Evolutionary conservation across 2,797 vertebrate genomes (phyloP).

Genomic region (Ciconia nigra): DNA sequence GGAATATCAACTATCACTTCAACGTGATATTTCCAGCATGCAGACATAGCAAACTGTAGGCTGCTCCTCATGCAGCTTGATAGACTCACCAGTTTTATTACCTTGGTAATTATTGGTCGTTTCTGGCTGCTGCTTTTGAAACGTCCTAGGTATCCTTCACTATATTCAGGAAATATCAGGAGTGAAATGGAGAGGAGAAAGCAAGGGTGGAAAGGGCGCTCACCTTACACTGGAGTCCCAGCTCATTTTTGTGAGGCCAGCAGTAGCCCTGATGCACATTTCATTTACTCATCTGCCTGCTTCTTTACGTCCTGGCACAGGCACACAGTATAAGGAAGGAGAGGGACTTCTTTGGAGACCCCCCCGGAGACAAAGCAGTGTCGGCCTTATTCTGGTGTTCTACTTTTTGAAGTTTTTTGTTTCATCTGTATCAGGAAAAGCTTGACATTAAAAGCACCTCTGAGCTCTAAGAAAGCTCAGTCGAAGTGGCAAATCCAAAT

Average conservation of each 20-base stretch:
- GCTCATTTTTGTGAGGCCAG: background rate
- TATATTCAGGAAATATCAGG: background rate
- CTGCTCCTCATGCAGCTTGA: background rate
- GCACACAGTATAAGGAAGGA: background rate
- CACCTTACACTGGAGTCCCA: background rate
- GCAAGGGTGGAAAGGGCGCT: background rate
- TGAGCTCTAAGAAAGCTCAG: background rate
- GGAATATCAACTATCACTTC: background rate
- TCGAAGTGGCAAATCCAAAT: background rate
- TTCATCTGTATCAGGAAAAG: background rate
- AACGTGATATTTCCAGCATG: background rate
- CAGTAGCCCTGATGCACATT: background rate
- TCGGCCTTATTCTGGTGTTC: background rate
- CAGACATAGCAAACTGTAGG: background rate
- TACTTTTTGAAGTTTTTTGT: background rate
- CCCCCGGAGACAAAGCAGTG: background rate
- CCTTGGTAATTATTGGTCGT: background rate
- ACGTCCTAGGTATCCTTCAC: background rate
- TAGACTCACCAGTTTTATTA: background rate
- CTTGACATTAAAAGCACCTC: background rate
- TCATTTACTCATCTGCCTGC: background rate
- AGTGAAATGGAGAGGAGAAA: background rate
- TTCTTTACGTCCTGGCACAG: background rate
- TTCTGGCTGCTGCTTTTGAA: background rate
- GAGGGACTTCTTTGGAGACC: background rate